Conservation (phyloP, 2,888 invertebrate species). For the Emmelina monodactyla region DNA sequence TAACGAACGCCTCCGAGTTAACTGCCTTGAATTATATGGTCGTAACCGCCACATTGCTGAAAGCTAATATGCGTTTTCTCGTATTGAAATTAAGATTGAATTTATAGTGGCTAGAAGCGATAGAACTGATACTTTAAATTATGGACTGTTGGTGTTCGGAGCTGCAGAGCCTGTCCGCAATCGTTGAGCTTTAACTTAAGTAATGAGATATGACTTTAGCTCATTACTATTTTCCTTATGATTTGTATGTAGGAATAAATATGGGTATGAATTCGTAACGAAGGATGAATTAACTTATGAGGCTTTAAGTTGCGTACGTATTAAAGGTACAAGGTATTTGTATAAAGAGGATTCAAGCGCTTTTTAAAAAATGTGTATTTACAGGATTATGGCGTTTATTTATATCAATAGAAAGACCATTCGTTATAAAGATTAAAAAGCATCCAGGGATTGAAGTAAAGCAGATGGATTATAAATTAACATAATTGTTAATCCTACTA, state of each 20-base stretch:
- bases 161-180: conserved; percentile 42
- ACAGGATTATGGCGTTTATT: too few species aligned
- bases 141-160: conserved; percentile 27
- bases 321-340: too few species aligned
- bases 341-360: too few species aligned
- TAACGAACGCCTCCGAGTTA: conserved; percentile 42
- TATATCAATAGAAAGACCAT: too few species aligned
- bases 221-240: conserved; percentile 52
- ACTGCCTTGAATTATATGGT: conserved; percentile 12
- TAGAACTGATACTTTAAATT: not conserved
- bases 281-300: too few species aligned
- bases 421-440: too few species aligned
- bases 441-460: too few species aligned
- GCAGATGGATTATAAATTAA: too few species aligned
- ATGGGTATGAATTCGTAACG: conserved; percentile 38
- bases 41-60: conserved; percentile 2
- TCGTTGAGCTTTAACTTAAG: conserved; percentile 49
- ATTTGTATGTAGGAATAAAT: conserved; percentile 40
- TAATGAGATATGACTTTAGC: conserved; percentile 58
- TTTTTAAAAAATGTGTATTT: too few species aligned
- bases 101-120: not conserved
- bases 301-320: too few species aligned
- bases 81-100: not conserved
- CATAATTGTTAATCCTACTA: too few species aligned
- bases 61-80: not conserved